Evolutionary conservation across 2,888 invertebrate genomes (phyloP).

Genomic region (Suillia variegata): DNA sequence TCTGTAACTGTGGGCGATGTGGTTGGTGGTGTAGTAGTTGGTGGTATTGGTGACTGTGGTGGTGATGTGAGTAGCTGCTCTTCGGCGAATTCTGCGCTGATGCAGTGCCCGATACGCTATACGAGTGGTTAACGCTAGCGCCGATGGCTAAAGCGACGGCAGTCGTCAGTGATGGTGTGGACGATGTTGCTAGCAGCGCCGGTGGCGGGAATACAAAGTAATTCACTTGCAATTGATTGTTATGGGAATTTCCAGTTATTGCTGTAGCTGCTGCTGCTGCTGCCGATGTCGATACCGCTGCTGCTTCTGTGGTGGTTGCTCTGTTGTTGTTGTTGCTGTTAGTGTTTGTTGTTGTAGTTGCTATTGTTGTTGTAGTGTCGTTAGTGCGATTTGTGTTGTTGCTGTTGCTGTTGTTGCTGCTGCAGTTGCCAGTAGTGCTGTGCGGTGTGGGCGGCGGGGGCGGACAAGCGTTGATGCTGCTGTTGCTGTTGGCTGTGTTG

Average conservation of each 20-base stretch:
- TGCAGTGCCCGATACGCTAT: constrained; percentile 34
- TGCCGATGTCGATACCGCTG: constrained; percentile 27
- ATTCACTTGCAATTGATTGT: constrained; percentile 48
- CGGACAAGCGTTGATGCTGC: constrained; percentile 50
- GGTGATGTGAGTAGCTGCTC: constrained; percentile 25
- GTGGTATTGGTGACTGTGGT: constrained; percentile 26
- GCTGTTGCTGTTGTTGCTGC: constrained; percentile 29
- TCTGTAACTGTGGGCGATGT: constrained; percentile 18
- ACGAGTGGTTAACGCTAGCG: no score
- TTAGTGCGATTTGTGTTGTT: constrained; percentile 18
- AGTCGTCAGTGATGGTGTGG: constrained; percentile 46
- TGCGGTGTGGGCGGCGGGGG: constrained; percentile 48
- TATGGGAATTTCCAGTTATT: constrained; percentile 36
- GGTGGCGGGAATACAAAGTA: constrained; percentile 52
- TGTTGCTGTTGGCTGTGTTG: constrained; percentile 52
- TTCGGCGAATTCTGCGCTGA: constrained; percentile 38
- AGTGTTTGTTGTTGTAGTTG: constrained; percentile 25
- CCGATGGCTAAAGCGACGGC: constrained; percentile 44
- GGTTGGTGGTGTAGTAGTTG: constrained; percentile 23
- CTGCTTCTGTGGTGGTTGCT: constrained; percentile 24
- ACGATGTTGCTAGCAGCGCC: constrained; percentile 37
- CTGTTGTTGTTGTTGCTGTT: constrained; percentile 25
- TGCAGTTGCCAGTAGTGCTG: constrained; percentile 33
- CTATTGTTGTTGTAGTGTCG: constrained; percentile 11
- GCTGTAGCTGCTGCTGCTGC: constrained; percentile 22